Evolutionary conservation across 2,888 invertebrate genomes (phyloP).

Genomic region (Caenorhabditis afra): DNA sequence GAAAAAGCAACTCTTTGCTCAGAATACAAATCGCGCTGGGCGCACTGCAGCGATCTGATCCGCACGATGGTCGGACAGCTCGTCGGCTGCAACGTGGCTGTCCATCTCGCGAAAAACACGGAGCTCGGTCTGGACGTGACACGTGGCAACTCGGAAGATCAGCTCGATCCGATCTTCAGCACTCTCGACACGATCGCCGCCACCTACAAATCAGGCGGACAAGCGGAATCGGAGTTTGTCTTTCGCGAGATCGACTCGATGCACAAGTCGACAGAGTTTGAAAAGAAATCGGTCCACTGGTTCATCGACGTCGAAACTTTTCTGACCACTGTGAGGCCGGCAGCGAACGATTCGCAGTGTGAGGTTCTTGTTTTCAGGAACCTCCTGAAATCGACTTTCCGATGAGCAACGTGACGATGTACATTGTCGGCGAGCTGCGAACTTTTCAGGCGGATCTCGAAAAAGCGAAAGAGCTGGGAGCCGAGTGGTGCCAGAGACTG

Average conservation of each 20-base stretch:
- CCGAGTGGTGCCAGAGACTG: not conserved
- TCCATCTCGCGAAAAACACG: constrained; percentile 13
- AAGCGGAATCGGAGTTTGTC: constrained; percentile 16
- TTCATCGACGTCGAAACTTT: constrained; percentile 38
- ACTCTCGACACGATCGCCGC: not conserved
- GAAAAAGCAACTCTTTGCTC: not conserved
- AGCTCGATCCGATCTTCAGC: not conserved
- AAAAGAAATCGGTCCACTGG: constrained; percentile 14
- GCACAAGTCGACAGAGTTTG: not conserved
- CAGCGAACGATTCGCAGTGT: no score
- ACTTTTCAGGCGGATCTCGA: not conserved
- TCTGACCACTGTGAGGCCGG: constrained; percentile 5
- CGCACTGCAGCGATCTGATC: constrained; percentile 14
- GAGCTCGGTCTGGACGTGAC: constrained; percentile 12
- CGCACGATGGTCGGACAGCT: constrained; percentile 6
- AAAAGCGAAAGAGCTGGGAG: not conserved
- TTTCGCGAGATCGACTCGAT: constrained; percentile 23
- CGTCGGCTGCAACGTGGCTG: constrained; percentile 14
- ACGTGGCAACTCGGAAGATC: constrained; percentile 23
- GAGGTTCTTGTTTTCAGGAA: constrained; percentile 1
- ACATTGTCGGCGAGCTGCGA: constrained; percentile 31
- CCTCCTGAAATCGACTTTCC: not conserved
- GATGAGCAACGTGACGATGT: constrained; percentile 9
- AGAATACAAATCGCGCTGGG: constrained; percentile 27
- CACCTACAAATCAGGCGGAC: not conserved